Evolutionary conservation across 64 coral and sea anemone species (phyloP), one percentile per base, ranked within the genome.

Genomic region (Porites australiensis): DNA sequence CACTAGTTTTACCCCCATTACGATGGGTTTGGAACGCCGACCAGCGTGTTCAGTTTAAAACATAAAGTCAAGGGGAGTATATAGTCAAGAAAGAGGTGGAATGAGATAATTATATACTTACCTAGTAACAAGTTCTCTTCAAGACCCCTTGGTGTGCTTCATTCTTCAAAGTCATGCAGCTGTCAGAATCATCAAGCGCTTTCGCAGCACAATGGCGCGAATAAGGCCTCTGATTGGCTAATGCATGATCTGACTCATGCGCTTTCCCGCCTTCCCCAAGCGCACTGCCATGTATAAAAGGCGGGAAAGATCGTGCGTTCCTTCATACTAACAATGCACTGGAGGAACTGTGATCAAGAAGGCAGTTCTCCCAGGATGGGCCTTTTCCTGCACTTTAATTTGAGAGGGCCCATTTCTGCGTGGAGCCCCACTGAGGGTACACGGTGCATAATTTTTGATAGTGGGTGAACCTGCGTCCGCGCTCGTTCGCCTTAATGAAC

Each of bases 261-360:
- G 91, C 21, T 74, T 75, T 62, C 57, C 92, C 86, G 77, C 77
- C 77, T 74, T 49, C 48, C 27, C 11, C 72, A 59, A 55, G 54
- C 77, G 68, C 66, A 23, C 77, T 44, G 37, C 58, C 52, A 65
- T 51, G 48, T 94, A 94, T 94, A 96, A 93, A 93, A 93, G 87
- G 64, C 89, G 74, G 87, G 74, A 89, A 70, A 58, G 59, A 63
- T 64, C 16, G 72, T 54, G 46, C 60, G 43, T 10, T 73, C 54
- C 19, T 54, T 93, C 95, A 96, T 96, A 96, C 95, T 96, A 96
- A 96, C 95, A 96, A 96, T 93, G 95, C 87, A 89, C 95, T 90
- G 91, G 95, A 93, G 79, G 88, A 75, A 96, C 87, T 90, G 95
- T 96, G 95, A 96, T 96, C 95, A 96, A 19, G 72, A 96, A 96